These are phyloP conservation scores for Trachurus trachurus DNA, from an alignment of 2,797 vertebrate genomes.

Conservation along the genomic window DNA sequence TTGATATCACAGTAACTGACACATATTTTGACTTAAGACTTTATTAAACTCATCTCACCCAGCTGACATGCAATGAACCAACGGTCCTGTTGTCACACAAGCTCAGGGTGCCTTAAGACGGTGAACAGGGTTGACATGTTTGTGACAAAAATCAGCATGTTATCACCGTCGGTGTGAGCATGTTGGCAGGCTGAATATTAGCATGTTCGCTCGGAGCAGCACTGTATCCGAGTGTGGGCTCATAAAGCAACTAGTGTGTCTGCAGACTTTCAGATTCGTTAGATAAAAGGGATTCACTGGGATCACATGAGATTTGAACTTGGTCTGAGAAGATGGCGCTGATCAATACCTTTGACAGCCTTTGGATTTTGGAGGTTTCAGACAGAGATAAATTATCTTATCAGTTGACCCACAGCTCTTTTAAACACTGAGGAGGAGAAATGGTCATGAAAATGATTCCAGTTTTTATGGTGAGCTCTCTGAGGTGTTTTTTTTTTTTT, in stretches of 20 bases:
- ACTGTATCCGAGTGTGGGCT: background rate
- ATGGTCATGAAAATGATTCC: conserved; percentile 14
- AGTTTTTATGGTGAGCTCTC: conserved; percentile 18
- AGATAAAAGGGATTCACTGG: background rate
- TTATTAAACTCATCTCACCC: background rate
- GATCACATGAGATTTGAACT: conserved; percentile 42
- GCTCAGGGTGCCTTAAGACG: background rate
- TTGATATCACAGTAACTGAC: background rate
- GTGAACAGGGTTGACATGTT: background rate
- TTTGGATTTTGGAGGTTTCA: conserved; percentile 22
- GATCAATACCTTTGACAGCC: conserved; percentile 41
- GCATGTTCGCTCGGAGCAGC: background rate
- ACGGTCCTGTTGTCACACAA: background rate
- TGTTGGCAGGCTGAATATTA: background rate
- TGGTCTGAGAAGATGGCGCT: conserved; percentile 11
- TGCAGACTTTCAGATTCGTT: background rate
- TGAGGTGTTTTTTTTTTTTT: background rate
- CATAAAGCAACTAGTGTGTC: background rate
- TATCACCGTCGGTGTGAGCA: background rate
- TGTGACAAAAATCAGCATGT: background rate
- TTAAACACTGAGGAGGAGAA: conserved; percentile 3
- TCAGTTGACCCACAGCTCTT: conserved; percentile 14
- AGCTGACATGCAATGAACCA: background rate
- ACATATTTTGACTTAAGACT: background rate
- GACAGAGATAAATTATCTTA: conserved; percentile 31